These are phyloP conservation scores for Mormyrus lacerda DNA, from an alignment of 2,113 vertebrate genomes.

Conservation along the genomic window DNA sequence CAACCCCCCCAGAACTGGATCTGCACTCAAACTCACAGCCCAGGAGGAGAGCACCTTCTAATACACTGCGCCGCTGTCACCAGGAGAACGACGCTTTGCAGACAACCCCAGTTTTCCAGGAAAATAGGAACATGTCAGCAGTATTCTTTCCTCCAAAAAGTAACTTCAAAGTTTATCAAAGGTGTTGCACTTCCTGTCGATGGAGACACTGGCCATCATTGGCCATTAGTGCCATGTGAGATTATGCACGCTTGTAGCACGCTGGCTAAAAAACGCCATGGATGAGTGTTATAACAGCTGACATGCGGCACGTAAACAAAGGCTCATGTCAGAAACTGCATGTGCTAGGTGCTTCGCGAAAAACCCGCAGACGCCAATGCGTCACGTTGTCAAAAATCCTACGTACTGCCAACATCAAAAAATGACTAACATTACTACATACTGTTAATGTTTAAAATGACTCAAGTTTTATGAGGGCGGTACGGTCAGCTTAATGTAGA, in stretches of 20 bases:
- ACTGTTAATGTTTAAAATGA: background rate
- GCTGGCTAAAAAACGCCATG: background rate
- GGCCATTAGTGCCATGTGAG: background rate
- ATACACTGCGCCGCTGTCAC: background rate
- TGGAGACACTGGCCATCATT: background rate
- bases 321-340: background rate
- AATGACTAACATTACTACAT: background rate
- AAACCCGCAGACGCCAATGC: background rate
- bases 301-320: background rate
- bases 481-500: background rate
- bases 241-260: background rate
- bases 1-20: background rate
- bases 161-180: background rate
- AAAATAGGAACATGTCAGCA: background rate
- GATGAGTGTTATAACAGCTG: background rate
- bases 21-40: background rate
- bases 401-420: background rate
- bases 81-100: background rate
- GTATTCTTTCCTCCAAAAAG: background rate
- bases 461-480: background rate
- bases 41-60: background rate
- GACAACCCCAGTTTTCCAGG: background rate
- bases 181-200: background rate
- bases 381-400: background rate
- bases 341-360: background rate